phyloP scores from a whole-genome alignment of 2,888 invertebrate genomes.

The Orthosia gothica region DNA sequence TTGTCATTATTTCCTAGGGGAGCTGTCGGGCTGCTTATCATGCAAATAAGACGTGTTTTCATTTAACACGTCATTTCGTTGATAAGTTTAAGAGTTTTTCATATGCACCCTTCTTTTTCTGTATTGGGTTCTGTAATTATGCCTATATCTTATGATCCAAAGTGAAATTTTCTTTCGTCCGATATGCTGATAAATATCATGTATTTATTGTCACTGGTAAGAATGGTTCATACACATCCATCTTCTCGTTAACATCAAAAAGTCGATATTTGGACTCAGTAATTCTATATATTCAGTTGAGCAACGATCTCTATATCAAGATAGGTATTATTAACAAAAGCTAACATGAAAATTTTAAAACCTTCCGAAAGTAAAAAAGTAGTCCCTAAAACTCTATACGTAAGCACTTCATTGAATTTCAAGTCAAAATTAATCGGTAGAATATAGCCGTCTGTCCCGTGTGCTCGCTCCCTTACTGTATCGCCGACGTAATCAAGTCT shows the following conservation, averaged over 20 bases:
- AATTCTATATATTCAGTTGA: neutral
- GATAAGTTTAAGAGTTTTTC: constrained; percentile 44
- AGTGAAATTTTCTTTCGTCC: neutral
- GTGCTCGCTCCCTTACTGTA: constrained; percentile 57
- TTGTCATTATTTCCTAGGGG: constrained; percentile 62
- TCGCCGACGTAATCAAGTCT: constrained; percentile 73
- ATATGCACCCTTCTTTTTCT: constrained; percentile 48
- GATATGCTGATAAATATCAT: neutral
- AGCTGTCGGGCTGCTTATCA: constrained; percentile 51
- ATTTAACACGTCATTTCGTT: constrained; percentile 60
- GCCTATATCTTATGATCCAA: constrained; percentile 9
- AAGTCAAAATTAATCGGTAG: constrained; percentile 31
- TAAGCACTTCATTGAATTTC: constrained; percentile 28
- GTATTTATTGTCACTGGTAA: neutral
- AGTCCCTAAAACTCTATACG: neutral
- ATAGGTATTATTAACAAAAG: no score
- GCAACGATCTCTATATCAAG: neutral
- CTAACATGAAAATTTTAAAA: neutral
- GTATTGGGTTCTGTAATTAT: constrained; percentile 14
- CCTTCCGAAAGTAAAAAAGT: constrained; percentile 13
- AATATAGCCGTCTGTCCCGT: constrained; percentile 39
- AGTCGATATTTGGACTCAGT: no score
- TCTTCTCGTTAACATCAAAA: no score
- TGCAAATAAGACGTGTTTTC: constrained; percentile 63
- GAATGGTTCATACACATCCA: neutral